Base-by-base conservation (phyloP, 1,140 invertebrate genomes). In the Microplitis demolitor region DNA sequence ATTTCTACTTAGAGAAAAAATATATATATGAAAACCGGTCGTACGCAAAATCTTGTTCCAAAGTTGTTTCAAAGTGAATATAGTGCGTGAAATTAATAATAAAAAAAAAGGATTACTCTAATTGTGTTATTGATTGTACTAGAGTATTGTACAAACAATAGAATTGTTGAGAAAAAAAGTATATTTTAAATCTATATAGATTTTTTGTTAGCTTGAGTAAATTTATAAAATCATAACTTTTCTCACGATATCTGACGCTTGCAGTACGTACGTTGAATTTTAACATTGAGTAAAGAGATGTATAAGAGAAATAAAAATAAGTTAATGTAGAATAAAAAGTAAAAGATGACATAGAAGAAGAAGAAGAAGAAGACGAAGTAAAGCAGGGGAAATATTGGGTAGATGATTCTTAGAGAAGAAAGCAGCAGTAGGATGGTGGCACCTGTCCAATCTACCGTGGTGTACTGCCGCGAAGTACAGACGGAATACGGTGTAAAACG, bases 361-460 rank as follows among this genome's bases (percentile, higher is more conserved):
- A 11, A 61, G 37, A 24, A 45, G 4, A 45, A 45, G 39, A 45
- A 6, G 39, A 45, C 6, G 39, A 45, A 11, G 39, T 45, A 45
- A 9, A 56, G 13, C 5, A 31, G 66, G 34, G 35, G 4, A 66
- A 72, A 72, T 61, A 72, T 71, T 54, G 51, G 61, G 69, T 66
- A 66, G 62, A 72, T 72, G 70, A 72, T 66, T 72, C 63, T 50
- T 63, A 39, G 35, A 35, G 70, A 71, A 66, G 70, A 72, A 45
- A 72, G 61, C 13, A 71, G 69, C 64, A 54, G 56, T 37, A 54
- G 69, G 60, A 53, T 56, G 69, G 69, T 72, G 70, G 70, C 70
- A 72, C 70, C 70, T 72, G 70, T 72, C 70, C 70, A 72, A 72
- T 72, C 70, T 71, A 54, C 45, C 62, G 37, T 58, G 70, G 31